Percentiles rank a stretch among this genome's conserved stretches.
Conservation (phyloP, 1,140 invertebrate species). For the Cecropterus lyciades region DNA sequence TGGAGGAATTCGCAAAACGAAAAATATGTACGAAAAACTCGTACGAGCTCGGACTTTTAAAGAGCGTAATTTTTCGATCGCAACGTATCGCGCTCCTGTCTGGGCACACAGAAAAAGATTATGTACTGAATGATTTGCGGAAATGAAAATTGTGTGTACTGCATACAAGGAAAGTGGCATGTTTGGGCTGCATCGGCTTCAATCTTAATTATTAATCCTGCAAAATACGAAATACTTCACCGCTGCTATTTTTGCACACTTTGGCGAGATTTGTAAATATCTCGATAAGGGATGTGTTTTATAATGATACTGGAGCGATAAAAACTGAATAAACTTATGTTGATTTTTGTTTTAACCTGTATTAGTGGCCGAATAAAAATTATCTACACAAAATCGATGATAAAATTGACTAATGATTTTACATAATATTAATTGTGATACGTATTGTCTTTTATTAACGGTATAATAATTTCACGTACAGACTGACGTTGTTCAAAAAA, state of each 20-base stretch:
- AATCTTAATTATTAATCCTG: conserved; percentile 24
- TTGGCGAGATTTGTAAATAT: too few species aligned
- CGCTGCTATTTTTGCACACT: too few species aligned
- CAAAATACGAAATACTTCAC: background rate
- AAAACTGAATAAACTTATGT: too few species aligned
- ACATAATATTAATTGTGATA: too few species aligned
- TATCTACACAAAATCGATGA: too few species aligned
- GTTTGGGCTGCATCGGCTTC: conserved; percentile 4
- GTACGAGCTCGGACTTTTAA: conserved; percentile 31
- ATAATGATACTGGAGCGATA: too few species aligned
- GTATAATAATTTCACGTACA: background rate
- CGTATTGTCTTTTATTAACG: too few species aligned
- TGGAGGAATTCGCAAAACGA: conserved; percentile 34
- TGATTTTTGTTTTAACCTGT: too few species aligned
- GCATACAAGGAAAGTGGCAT: conserved; percentile 8
- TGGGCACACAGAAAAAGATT: conserved; percentile 31
- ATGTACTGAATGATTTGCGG: conserved; percentile 33
- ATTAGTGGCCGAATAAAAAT: too few species aligned
- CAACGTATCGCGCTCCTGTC: conserved; percentile 28
- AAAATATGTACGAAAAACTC: conserved; percentile 36
- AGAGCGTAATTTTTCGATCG: conserved; percentile 35
- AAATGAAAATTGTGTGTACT: conserved; percentile 31
- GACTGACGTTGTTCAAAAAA: too few species aligned
- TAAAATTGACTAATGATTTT: too few species aligned
- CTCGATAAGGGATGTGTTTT: too few species aligned